phyloP scores from a whole-genome alignment of 2,888 invertebrate genomes.

The Rhamnusium bicolor region DNA sequence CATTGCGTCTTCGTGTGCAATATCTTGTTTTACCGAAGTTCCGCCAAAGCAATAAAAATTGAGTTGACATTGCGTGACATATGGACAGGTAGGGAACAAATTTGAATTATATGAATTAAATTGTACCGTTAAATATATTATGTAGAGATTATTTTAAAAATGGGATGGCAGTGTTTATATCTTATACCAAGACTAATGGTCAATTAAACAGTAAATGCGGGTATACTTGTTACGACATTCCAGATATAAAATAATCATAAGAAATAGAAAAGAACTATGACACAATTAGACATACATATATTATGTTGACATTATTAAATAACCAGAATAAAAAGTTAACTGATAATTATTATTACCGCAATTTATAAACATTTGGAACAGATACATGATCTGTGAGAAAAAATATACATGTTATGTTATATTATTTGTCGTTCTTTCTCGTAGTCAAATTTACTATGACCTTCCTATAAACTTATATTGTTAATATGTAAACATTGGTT shows the following conservation, averaged over 20 bases:
- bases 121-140: no score
- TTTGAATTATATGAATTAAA: no score
- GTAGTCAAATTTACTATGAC: not conserved
- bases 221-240: not conserved
- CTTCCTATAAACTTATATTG: not conserved
- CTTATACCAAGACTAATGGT: no score
- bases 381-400: conserved; percentile 17
- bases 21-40: no score
- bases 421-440: not conserved
- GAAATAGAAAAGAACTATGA: conserved; percentile 30
- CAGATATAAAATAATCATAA: not conserved
- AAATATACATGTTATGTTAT: conserved; percentile 5
- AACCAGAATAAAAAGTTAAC: conserved; percentile 7
- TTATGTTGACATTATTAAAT: conserved; percentile 30
- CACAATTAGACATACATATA: conserved; percentile 26
- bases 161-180: no score
- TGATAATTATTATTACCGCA: conserved; percentile 30
- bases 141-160: no score
- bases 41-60: no score
- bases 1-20: no score
- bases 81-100: no score
- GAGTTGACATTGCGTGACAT: no score
- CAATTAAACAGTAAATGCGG: no score
- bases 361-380: conserved; percentile 22
- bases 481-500: not conserved